These are phyloP conservation scores for Dunckerocampus dactyliophorus DNA, from an alignment of 2,113 vertebrate species.

Conservation along the genomic window DNA sequence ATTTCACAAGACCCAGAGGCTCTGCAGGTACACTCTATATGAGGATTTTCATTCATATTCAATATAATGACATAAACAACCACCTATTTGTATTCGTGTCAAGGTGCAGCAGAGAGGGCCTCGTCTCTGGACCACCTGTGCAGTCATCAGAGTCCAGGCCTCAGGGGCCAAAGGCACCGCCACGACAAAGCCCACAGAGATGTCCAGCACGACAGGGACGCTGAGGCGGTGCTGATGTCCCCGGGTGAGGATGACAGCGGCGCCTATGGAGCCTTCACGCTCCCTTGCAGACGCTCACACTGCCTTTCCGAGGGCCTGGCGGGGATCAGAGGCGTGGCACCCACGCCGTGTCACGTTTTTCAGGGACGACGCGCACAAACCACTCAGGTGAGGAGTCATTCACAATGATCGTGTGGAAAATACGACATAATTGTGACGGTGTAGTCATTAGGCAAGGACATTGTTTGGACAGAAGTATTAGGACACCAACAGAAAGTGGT, in stretches of 20 bases:
- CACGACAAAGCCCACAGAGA: conserved; percentile 10
- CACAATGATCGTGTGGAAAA: background rate
- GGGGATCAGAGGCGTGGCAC: conserved; percentile 74
- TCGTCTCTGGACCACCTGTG: conserved; percentile 91
- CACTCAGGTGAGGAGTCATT: conserved; percentile 79
- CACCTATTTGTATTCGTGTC: too few species aligned
- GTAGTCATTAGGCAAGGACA: too few species aligned
- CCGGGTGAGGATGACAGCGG: conserved; percentile 72
- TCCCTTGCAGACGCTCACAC: conserved; percentile 94
- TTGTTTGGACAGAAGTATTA: too few species aligned
- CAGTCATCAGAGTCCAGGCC: conserved; percentile 69
- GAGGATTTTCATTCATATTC: background rate
- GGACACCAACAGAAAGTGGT: too few species aligned
- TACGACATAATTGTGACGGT: background rate
- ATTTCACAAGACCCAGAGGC: conserved; percentile 36
- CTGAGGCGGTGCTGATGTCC: conserved; percentile 72
- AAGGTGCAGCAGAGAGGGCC: conserved; percentile 77
- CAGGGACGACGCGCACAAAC: conserved; percentile 92
- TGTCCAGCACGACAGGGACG: conserved; percentile 10
- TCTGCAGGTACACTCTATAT: conserved; percentile 35
- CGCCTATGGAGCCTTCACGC: conserved; percentile 86
- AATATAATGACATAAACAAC: too few species aligned
- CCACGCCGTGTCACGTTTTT: conserved; percentile 82
- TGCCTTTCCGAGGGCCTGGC: conserved; percentile 88
- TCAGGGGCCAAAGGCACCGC: conserved; percentile 75